These are phyloP conservation scores for Phocides pigmalion DNA, from an alignment of 1,140 invertebrate species.

Conservation along the genomic window DNA sequence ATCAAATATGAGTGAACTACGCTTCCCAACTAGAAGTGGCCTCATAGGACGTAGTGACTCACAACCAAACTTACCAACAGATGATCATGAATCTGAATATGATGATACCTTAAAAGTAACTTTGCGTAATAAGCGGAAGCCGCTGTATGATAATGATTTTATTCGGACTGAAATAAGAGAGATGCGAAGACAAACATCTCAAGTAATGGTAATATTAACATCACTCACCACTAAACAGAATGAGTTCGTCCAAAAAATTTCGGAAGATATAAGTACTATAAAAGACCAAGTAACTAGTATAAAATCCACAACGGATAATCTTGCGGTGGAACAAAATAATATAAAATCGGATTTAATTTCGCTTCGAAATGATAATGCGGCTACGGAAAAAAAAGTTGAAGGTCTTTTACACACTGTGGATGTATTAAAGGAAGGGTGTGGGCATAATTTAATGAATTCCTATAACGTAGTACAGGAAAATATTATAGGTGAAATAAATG, in stretches of 20 bases:
- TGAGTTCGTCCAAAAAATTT: not conserved
- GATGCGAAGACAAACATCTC: not conserved
- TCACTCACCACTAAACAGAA: not conserved
- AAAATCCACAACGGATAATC: not conserved
- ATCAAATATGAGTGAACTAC: not conserved
- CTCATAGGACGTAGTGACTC: not conserved
- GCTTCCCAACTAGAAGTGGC: slow-evolving; percentile 1
- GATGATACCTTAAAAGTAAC: not conserved
- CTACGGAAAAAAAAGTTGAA: no score
- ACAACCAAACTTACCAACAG: not conserved
- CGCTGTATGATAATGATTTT: not conserved
- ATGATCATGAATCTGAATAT: not conserved
- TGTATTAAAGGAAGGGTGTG: no score
- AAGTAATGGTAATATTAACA: not conserved
- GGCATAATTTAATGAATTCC: no score
- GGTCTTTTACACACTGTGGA: no score
- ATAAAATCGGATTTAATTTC: not conserved
- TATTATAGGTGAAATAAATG: not conserved
- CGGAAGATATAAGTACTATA: not conserved
- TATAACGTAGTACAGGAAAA: not conserved
- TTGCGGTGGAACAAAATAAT: not conserved
- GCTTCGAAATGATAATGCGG: not conserved
- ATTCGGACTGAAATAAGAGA: not conserved
- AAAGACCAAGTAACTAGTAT: not conserved
- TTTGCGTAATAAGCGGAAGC: not conserved